Evolutionary conservation across 2,888 invertebrate genomes (phyloP), one percentile per base, ranked within the genome.

Genomic region (Hydropsyche betteni): DNA sequence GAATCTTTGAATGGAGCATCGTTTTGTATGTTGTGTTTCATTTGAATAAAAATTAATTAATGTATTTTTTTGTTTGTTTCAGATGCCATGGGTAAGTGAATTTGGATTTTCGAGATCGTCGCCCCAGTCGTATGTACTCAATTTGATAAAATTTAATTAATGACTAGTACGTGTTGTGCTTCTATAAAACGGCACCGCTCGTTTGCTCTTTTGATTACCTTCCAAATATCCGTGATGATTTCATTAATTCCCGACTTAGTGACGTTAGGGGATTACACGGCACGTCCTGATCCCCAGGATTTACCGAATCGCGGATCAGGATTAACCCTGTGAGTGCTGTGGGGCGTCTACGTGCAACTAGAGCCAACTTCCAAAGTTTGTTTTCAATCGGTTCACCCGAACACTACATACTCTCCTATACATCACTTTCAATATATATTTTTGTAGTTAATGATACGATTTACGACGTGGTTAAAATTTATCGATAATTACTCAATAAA

Each of bases 51-150:
- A 74, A 74, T 80, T 78, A 82, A 71, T 55, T 4, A 12, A 50
- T 71, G 6, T 71, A 55, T 85, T 82, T 84, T 83, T 84, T 83
- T 83, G 84, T 88, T 89, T 92, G 91, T 92, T 92, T 83, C 92
- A 93, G 92, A 92, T 89, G 92, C 92, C 85, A 91, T 92, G 90
- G 92, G 92, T 93, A 90, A 92, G 92, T 90, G 86, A 84, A 24
- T 33, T 64, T 44, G 44, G 44, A 44, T 44, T 10, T 10, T 10
- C 36, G 64, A 2, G 1, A 36, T 34, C 34, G 33, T 12, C 64
- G 24, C 36, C 33, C 4, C 16, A 7, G 2, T n/a, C 61, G 61
- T 64, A 36, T 64, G 64, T 36, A 34, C 44, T 44, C 7, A 44
- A 36, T 12, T 64, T 61, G 4, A 36, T 64, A 6, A 8, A 55